Conservation (phyloP, 2,888 invertebrate genomes). For the Tipula vernalis region DNA sequence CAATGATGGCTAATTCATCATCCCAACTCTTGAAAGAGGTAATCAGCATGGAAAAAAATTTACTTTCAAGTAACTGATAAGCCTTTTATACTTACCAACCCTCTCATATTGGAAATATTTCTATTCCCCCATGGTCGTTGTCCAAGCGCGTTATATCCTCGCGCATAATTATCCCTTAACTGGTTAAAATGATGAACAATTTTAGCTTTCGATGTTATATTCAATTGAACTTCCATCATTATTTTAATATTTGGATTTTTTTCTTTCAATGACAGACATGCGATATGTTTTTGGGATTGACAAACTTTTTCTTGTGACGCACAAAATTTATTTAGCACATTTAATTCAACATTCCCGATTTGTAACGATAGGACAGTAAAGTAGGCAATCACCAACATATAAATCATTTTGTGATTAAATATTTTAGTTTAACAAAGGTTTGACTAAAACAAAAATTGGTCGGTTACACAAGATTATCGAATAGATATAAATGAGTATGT, state of each 20-base stretch:
- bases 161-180: background rate
- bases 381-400: background rate
- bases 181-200: background rate
- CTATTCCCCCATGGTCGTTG: background rate
- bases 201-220: background rate
- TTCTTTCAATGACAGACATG: background rate
- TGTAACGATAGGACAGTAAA: background rate
- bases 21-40: background rate
- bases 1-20: background rate
- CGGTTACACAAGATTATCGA: background rate
- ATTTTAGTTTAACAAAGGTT: background rate
- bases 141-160: background rate
- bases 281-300: background rate
- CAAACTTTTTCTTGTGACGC: background rate
- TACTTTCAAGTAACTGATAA: background rate
- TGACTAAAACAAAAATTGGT: background rate
- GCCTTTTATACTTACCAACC: background rate
- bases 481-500: background rate
- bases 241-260: background rate
- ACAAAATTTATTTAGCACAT: background rate
- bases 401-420: background rate
- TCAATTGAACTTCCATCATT: background rate
- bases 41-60: background rate
- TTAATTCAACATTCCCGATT: background rate
- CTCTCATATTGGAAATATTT: background rate